A percentile compares a stretch with the other conserved stretches of the same genome.
These are phyloP conservation scores for Heterodera schachtii DNA, from an alignment of 1,140 invertebrate species.

Conservation along the genomic window DNA sequence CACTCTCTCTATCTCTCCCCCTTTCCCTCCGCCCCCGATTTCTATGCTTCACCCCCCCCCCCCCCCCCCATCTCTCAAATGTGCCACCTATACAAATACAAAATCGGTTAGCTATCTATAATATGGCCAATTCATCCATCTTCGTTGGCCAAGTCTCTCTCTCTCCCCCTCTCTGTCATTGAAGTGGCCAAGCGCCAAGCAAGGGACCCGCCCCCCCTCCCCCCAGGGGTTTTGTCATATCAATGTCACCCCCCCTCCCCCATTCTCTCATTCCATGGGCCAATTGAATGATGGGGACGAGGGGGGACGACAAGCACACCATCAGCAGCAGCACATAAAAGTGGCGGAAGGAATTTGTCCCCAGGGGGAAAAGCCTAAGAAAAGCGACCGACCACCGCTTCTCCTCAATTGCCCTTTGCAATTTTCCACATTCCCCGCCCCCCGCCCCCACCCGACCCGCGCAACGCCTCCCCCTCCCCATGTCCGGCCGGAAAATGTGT, in stretches of 20 bases:
- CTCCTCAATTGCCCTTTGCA: not conserved
- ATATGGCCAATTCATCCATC: no score
- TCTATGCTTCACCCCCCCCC: no score
- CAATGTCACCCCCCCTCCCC: not conserved
- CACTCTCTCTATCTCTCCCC: no score
- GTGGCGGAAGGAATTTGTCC: not conserved
- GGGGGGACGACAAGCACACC: not conserved
- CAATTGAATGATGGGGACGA: not conserved
- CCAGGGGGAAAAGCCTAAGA: not conserved
- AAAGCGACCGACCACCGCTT: not conserved
- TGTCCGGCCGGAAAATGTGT: no score
- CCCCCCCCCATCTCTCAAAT: no score
- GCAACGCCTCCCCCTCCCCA: no score
- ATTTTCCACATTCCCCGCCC: no score
- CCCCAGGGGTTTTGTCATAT: not conserved
- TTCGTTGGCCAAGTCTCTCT: not conserved
- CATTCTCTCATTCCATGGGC: not conserved
- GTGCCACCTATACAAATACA: not conserved
- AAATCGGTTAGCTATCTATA: not conserved
- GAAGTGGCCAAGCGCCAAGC: no score
- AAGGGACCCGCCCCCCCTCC: no score
- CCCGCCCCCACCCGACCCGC: no score
- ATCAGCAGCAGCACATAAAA: not conserved
- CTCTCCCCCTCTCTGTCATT: no score
- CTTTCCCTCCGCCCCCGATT: no score